phyloP scores from a whole-genome alignment of 2,888 invertebrate species.

The Microdon myrmicae region DNA sequence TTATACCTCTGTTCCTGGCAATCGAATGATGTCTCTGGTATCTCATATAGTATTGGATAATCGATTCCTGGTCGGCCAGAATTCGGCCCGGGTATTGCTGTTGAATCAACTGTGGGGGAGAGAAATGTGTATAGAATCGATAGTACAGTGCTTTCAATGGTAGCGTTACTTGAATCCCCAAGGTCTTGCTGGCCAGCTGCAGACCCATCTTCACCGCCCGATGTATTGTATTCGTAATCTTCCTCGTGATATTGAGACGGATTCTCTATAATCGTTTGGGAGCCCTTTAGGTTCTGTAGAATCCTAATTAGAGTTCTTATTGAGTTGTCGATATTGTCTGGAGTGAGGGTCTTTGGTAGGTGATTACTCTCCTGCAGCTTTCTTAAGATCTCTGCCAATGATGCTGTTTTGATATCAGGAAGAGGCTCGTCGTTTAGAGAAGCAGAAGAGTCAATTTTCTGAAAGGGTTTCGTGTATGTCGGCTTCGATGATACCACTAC shows the following conservation, averaged over 20 bases:
- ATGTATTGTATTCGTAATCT: conserved; percentile 60
- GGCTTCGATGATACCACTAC: conserved; percentile 41
- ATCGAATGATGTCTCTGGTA: conserved; percentile 81
- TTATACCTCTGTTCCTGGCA: conserved; percentile 89
- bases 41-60: conserved; percentile 80
- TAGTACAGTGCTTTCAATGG: too few relatives aligned
- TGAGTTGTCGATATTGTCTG: conserved; percentile 82
- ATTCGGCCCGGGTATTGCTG: conserved; percentile 69
- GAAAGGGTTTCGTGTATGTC: conserved; percentile 55
- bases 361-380: conserved; percentile 80
- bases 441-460: conserved; percentile 51
- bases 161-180: conserved; percentile 44
- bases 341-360: conserved; percentile 79
- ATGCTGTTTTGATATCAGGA: conserved; percentile 64
- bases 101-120: background rate
- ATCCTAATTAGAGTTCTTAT: conserved; percentile 81
- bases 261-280: conserved; percentile 63
- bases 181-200: conserved; percentile 45
- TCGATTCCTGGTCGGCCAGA: conserved; percentile 76
- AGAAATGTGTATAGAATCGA: conserved; percentile 35
- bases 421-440: conserved; percentile 53
- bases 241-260: conserved; percentile 63
- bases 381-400: conserved; percentile 73
- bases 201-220: conserved; percentile 56
- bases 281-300: conserved; percentile 74